Base-by-base conservation (phyloP, 2,888 invertebrate genomes). In the Gastrophysa polygoni region DNA sequence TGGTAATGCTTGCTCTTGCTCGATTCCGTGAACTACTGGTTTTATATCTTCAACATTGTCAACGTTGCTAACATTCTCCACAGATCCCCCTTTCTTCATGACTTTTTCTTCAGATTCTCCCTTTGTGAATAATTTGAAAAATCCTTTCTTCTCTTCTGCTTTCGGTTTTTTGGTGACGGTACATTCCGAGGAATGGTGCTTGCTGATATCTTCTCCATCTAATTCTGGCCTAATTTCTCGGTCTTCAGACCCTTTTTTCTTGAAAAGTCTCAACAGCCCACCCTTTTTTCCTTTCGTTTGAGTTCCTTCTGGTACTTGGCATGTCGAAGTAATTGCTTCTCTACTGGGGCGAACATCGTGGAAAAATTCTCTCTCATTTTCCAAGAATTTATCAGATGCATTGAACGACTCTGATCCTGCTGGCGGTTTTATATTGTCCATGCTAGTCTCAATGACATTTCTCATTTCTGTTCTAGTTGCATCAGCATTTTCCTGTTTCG, bases 21-120 rank as follows among this genome's bases (percentile, higher is more conserved):
- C 16, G 1, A 46, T 18, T 46, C 18, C 16, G 10, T 46, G 5
- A 6, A 18, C 21, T 46, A 11, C 18, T 46, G 46, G 21, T 46
- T 10, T 18, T 3, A 46, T 20, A 46, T 20, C 18, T 21, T 46
- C 18, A 14, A 38, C n/a, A 10, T 11, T 38, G 3, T 14, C 14
- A 1, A 38, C 38, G 2, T 38, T 11, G 3, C 66, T 38, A 51
- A 66, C 64, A 51, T 61, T 56, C 56, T 66, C 21, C 17, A 66
- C 29, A 28, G 56, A 21, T 46, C 61, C 61, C 38, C 38, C 14
- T 38, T 59, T 63, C 51, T 52, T 56, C 32, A 57, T 29, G 16
- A 7, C 56, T 49, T 61, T 61, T 64, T 69, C 67, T 18, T 70
- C 67, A 32, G 72, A 68, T 51, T 34, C 47, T 55, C 68, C 63